Base-by-base conservation (phyloP, 1,140 invertebrate genomes). In the Drosophila yakuba region DNA sequence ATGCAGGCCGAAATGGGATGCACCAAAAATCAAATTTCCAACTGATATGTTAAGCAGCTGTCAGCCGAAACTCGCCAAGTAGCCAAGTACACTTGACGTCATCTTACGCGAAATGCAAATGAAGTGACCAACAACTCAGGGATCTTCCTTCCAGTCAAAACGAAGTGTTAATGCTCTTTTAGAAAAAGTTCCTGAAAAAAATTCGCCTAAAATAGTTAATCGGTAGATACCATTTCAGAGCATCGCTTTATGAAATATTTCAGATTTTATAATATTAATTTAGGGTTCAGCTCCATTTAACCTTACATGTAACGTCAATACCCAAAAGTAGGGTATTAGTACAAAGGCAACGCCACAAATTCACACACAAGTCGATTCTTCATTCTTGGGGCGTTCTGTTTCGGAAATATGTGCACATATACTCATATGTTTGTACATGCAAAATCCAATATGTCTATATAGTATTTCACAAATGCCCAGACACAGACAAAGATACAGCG, bases 1-100 rank as follows among this genome's bases (percentile, higher is more conserved):
- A 91, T 91, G 84, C 89, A 90, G 81, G 14, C 51, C 58, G 15
- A 35, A 56, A 35, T 48, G 67, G 51, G 64, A 71, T 71, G 68
- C 68, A 71, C 68, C 74, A 51, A 77, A 78, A 88, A 85, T 85
- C 76, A 74, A 80, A 78, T 80, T 84, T 78, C 78, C 82, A 84
- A 84, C 84, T 85, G 84, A 89, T 89, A 89, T 89, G 85, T 89
- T 89, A 89, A 90, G 77, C 85, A 68, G 69, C 84, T 89, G 90
- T 84, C 80, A 88, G 75, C 74, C 69, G 68, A 62, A 73, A 79
- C 41, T 73, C 72, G 59, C 15, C 20, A 20, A 20, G 64, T 51
- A 64, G 69, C 45, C 73, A 32, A 67, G 45, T 47, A 57, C 45
- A 69, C 81, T 88, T 86, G 76, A 81, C 79, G 82, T 90, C 79